These are phyloP conservation scores for Ancistrus triradiatus DNA, from an alignment of 2,113 vertebrate genomes.

Conservation along the genomic window DNA sequence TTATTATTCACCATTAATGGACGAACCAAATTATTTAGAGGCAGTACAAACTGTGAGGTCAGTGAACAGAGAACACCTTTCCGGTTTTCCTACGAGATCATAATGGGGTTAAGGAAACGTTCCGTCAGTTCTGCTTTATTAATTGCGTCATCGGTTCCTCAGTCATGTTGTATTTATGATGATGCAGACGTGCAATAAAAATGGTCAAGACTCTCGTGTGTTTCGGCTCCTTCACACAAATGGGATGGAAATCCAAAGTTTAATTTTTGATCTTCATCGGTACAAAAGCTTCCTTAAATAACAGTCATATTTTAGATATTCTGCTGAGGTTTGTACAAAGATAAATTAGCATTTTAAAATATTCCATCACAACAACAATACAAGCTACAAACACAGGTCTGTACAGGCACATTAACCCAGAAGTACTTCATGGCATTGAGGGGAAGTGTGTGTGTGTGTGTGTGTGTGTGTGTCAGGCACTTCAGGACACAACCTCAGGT, in stretches of 20 bases:
- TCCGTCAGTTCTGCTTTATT: neutral
- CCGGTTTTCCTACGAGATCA: no score
- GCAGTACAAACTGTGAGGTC: no score
- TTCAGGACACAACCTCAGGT: constrained; percentile 30
- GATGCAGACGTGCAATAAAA: neutral
- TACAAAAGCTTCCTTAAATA: constrained; percentile 78
- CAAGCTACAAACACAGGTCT: constrained; percentile 47
- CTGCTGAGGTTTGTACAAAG: constrained; percentile 65
- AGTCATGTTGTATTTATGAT: constrained; percentile 17
- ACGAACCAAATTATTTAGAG: no score
- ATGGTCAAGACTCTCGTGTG: no score
- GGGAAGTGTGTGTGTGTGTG: constrained; percentile 23
- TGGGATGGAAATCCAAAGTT: constrained; percentile 45
- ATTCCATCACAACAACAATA: constrained; percentile 52
- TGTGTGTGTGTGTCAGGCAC: constrained; percentile 46
- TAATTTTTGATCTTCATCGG: constrained; percentile 69
- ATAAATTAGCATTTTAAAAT: constrained; percentile 75
- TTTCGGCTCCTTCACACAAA: neutral
- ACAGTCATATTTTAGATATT: constrained; percentile 56
- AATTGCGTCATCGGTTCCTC: no score
- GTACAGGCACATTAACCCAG: constrained; percentile 46
- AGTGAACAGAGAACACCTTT: no score
- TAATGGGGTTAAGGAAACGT: neutral
- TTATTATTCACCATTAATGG: no score
- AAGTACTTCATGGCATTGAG: constrained; percentile 43